A percentile compares a stretch with the other conserved stretches of the same genome.
phyloP scores from a whole-genome alignment of 2,113 vertebrate genomes.

The Pampusana beccarii region DNA sequence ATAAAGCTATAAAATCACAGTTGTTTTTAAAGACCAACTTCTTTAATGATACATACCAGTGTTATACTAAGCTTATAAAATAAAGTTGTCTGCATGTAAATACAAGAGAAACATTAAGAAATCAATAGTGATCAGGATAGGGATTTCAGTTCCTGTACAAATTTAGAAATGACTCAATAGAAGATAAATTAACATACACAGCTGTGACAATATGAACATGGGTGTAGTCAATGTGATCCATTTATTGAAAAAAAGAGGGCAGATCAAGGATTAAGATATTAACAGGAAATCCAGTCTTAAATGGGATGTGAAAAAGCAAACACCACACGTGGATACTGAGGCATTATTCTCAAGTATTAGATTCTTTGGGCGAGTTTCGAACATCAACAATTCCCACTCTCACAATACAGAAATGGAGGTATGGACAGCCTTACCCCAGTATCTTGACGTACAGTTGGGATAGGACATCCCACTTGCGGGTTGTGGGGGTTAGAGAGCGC shows the following conservation, averaged over 20 bases:
- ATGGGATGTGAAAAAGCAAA: slow-evolving; percentile 20
- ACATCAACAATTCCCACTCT: slow-evolving; percentile 10
- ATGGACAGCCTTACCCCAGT: slow-evolving; percentile 2
- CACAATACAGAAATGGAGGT: slow-evolving; percentile 33
- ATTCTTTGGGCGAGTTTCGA: slow-evolving; percentile 43
- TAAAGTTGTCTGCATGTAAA: slow-evolving; percentile 62
- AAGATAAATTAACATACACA: slow-evolving; percentile 58
- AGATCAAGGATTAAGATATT: background rate
- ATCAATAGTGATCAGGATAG: slow-evolving; percentile 44
- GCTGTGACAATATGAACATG: slow-evolving; percentile 37
- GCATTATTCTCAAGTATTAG: slow-evolving; percentile 33
- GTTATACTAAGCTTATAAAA: slow-evolving; percentile 71
- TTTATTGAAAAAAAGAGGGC: slow-evolving; percentile 15
- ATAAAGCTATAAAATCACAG: slow-evolving; percentile 74
- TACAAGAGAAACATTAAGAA: slow-evolving; percentile 62
- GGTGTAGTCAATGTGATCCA: slow-evolving; percentile 3
- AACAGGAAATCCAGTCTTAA: slow-evolving; percentile 18
- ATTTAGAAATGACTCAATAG: slow-evolving; percentile 46
- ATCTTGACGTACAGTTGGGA: background rate
- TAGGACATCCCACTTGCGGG: background rate
- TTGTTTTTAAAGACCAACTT: slow-evolving; percentile 78
- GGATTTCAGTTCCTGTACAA: slow-evolving; percentile 55
- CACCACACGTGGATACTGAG: slow-evolving; percentile 6
- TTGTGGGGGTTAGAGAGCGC: background rate
- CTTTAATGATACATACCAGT: slow-evolving; percentile 68